Conservation (phyloP, 2,113 vertebrate genomes). For the Channa maculata region DNA sequence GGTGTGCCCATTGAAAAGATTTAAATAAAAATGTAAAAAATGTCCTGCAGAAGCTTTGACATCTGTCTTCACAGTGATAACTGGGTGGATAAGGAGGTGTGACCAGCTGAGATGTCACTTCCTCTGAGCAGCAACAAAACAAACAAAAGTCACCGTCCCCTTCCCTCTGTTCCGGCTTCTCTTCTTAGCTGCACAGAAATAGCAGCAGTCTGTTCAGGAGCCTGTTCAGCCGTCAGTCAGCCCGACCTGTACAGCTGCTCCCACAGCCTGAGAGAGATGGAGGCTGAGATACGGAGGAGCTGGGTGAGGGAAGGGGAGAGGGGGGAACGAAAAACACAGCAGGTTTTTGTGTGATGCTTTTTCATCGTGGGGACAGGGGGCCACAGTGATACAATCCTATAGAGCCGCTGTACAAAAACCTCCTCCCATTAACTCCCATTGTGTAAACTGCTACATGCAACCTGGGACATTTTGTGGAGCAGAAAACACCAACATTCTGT, state of each 20-base stretch:
- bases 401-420: constrained; percentile 92
- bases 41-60: no score
- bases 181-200: constrained; percentile 78
- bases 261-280: constrained; percentile 47
- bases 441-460: constrained; percentile 11
- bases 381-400: constrained; percentile 89
- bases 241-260: constrained; percentile 61
- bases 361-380: constrained; percentile 89
- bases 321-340: constrained; percentile 7
- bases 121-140: constrained; percentile 35
- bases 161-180: constrained; percentile 22
- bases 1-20: no score
- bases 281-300: constrained; percentile 67
- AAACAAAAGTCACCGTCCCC: constrained; percentile 19
- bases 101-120: constrained; percentile 57
- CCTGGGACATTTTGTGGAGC: not conserved
- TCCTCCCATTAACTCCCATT: constrained; percentile 40
- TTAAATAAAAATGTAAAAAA: no score
- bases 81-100: constrained; percentile 48
- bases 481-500: not conserved
- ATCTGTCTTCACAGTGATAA: not conserved
- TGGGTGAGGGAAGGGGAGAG: constrained; percentile 46
- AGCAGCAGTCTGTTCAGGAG: constrained; percentile 67
- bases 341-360: constrained; percentile 89
- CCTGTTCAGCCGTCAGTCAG: constrained; percentile 2